Percentiles rank a stretch among this genome's conserved stretches.
Conservation (phyloP, 1,140 invertebrate genomes). For the Leptonema lineaticorne region DNA sequence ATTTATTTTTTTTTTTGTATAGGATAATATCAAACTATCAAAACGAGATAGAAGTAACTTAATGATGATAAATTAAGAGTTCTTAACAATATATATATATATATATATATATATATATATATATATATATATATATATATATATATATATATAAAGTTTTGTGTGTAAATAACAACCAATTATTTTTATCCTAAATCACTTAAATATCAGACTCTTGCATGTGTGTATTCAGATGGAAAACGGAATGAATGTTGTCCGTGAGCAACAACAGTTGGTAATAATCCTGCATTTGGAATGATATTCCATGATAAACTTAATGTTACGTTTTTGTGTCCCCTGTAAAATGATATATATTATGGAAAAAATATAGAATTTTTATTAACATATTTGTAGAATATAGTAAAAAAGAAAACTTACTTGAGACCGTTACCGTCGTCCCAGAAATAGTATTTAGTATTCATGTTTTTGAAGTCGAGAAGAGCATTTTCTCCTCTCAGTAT, state of each 20-base stretch:
- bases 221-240: conserved; percentile 88
- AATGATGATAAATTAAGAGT: too few species aligned
- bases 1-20: conserved; percentile 18
- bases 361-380: neutral
- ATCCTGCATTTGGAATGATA: conserved; percentile 96
- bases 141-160: conserved; percentile 13
- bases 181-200: conserved; percentile 13
- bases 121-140: conserved; percentile 13
- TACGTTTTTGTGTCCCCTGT: conserved; percentile 89
- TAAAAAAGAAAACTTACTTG: conserved; percentile 63
- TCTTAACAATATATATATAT: neutral
- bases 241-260: conserved; percentile 81
- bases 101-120: conserved; percentile 10
- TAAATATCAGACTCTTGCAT: conserved; percentile 66
- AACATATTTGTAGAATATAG: neutral
- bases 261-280: conserved; percentile 83
- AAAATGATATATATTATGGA: conserved; percentile 50
- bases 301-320: conserved; percentile 96
- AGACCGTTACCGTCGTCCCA: conserved; percentile 99
- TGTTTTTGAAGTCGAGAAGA: conserved; percentile 86
- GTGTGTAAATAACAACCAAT: conserved; percentile 17
- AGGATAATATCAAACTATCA: conserved; percentile 6
- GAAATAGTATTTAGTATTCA: conserved; percentile 99
- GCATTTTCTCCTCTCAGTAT: conserved; percentile 92
- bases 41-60: conserved; percentile 17